A percentile compares a stretch with the other conserved stretches of the same genome.
Conservation (phyloP, 1,140 invertebrate species). For the Bombus fervidus region DNA sequence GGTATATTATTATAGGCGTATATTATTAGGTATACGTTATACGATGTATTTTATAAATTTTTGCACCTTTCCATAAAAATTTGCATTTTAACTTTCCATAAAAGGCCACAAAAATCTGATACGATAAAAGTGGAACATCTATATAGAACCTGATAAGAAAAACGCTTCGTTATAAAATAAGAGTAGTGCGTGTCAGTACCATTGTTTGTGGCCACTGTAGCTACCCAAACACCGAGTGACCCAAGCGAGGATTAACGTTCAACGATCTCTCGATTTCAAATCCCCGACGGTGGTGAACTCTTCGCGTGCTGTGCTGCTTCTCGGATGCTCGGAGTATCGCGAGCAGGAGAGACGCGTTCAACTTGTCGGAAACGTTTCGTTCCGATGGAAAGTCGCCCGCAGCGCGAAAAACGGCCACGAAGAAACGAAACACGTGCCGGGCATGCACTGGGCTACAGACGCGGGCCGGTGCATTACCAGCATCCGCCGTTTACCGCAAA, state of each 20-base stretch:
- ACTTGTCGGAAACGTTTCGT: conserved; percentile 39
- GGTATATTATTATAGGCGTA: too few species aligned
- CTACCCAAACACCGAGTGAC: neutral
- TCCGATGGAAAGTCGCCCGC: conserved; percentile 23
- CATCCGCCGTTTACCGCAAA: conserved; percentile 40
- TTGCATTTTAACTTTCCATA: too few species aligned
- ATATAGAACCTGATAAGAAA: too few species aligned
- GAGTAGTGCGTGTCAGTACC: too few species aligned
- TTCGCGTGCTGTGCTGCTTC: neutral
- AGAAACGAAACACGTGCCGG: conserved; percentile 55
- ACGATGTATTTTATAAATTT: too few species aligned
- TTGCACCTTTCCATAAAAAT: too few species aligned
- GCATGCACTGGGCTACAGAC: neutral
- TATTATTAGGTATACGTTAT: too few species aligned
- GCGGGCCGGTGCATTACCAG: conserved; percentile 49
- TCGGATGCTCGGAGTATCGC: neutral
- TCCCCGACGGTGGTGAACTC: neutral
- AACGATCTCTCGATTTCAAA: neutral
- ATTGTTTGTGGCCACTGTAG: too few species aligned
- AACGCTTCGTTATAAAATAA: too few species aligned
- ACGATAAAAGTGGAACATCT: too few species aligned
- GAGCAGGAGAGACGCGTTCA: neutral
- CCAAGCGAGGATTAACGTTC: neutral
- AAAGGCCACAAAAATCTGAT: too few species aligned
- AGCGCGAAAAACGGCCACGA: conserved; percentile 48